phyloP scores from a whole-genome alignment of 2,797 vertebrate genomes.

The Pangasius larnaudii region DNA sequence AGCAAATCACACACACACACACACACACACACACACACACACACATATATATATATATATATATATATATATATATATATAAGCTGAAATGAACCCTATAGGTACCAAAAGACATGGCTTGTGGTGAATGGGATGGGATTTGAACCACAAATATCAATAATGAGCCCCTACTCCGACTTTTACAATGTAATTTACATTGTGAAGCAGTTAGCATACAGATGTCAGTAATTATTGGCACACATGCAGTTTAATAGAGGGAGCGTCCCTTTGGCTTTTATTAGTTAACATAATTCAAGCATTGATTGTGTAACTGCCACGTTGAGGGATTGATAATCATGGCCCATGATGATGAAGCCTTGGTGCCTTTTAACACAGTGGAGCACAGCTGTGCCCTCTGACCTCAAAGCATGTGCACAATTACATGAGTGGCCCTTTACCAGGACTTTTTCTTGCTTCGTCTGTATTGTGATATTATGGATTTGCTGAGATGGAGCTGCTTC shows the following conservation, averaged over 20 bases:
- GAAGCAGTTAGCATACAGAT: slow-evolving; percentile 31
- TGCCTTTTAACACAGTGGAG: slow-evolving; percentile 58
- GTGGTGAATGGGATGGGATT: slow-evolving; percentile 19
- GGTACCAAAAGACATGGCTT: not conserved
- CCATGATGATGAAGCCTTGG: slow-evolving; percentile 49
- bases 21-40: no score
- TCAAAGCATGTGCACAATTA: slow-evolving; percentile 23
- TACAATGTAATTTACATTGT: slow-evolving; percentile 15
- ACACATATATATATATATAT: not conserved
- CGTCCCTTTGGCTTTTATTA: slow-evolving; percentile 37
- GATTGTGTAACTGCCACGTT: slow-evolving; percentile 21
- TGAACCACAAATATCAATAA: slow-evolving; percentile 18
- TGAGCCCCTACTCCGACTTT: slow-evolving; percentile 11
- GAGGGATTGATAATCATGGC: slow-evolving; percentile 63
- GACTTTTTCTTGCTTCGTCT: not conserved
- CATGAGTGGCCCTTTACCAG: not conserved
- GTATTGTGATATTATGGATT: not conserved
- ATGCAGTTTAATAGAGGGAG: slow-evolving; percentile 38
- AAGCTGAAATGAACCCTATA: slow-evolving; percentile 21
- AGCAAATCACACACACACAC: no score
- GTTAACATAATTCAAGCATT: slow-evolving; percentile 50
- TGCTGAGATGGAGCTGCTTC: not conserved
- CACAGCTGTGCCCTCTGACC: slow-evolving; percentile 60
- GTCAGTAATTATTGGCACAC: slow-evolving; percentile 30
- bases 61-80: not conserved